phyloP scores from a whole-genome alignment of 2,113 vertebrate genomes.

The Pristiophorus japonicus region DNA sequence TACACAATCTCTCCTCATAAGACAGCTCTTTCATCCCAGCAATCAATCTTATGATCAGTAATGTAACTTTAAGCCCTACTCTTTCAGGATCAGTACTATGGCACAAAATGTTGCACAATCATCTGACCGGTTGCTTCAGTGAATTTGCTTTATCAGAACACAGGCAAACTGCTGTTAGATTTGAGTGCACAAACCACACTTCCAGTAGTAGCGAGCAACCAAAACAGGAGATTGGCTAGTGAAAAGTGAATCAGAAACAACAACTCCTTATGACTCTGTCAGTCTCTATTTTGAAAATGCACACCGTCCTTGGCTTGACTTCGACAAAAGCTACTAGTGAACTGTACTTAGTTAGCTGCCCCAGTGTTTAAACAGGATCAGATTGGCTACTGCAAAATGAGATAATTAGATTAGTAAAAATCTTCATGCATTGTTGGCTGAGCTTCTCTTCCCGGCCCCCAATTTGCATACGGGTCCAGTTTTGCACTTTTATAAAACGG shows the following conservation, averaged over 20 bases:
- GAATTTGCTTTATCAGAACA: background rate
- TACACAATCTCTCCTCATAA: too few species aligned
- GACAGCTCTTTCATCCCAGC: too few species aligned
- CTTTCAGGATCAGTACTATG: background rate
- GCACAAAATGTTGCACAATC: background rate
- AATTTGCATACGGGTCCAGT: background rate
- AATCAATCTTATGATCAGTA: too few species aligned
- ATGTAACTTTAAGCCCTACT: background rate
- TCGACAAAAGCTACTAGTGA: slow-evolving; percentile 1
- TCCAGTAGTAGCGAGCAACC: too few species aligned
- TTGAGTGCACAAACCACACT: background rate
- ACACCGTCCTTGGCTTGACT: background rate
- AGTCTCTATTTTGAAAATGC: background rate
- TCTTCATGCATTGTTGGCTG: background rate
- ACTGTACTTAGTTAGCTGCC: background rate
- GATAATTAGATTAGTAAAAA: background rate
- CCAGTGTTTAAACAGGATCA: background rate
- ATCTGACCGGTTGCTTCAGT: background rate
- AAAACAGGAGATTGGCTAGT: background rate
- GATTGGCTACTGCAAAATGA: background rate
- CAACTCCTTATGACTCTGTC: background rate
- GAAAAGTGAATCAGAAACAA: background rate
- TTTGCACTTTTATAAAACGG: background rate
- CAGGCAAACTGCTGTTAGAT: background rate
- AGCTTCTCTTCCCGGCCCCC: background rate